These are phyloP conservation scores for Lytechinus pictus DNA, from an alignment of 35 echinoderm and acorn worm genomes.

Conservation along the genomic window DNA sequence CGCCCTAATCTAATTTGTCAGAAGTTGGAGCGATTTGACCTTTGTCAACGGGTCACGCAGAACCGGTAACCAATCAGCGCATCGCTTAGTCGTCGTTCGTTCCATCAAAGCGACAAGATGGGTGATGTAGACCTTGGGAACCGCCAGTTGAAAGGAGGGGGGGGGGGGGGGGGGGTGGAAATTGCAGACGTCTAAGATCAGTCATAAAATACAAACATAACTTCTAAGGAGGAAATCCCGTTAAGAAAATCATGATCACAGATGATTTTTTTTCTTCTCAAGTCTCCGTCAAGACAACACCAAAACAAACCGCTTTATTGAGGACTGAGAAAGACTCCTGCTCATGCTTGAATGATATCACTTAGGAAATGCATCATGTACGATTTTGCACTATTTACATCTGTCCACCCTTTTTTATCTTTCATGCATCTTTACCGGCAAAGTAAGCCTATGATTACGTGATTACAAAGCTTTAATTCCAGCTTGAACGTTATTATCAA, in stretches of 20 bases:
- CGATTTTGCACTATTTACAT: no score
- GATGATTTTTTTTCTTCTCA: background rate
- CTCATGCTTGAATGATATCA: no score
- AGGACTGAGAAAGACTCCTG: background rate
- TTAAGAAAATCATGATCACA: background rate
- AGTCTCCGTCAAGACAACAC: background rate
- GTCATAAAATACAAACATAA: background rate
- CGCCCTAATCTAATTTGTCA: conserved; percentile 51
- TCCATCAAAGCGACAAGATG: background rate
- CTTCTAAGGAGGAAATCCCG: background rate
- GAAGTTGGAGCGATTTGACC: conserved; percentile 48
- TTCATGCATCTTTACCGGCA: no score
- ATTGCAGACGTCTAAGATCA: background rate
- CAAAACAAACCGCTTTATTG: background rate
- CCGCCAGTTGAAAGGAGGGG: background rate
- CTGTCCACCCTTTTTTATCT: no score
- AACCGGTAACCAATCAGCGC: conserved; percentile 10
- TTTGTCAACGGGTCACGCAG: background rate
- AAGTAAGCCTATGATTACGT: no score
- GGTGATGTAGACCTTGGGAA: conserved; percentile 2
- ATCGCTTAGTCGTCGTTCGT: background rate
- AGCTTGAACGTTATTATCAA: no score
- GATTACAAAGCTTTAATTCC: no score
- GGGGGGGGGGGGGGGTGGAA: background rate
- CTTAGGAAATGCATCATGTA: no score